Percentiles rank a stretch among this genome's conserved stretches.
phyloP scores from a whole-genome alignment of 2,113 vertebrate species.

The Cervus canadensis region DNA sequence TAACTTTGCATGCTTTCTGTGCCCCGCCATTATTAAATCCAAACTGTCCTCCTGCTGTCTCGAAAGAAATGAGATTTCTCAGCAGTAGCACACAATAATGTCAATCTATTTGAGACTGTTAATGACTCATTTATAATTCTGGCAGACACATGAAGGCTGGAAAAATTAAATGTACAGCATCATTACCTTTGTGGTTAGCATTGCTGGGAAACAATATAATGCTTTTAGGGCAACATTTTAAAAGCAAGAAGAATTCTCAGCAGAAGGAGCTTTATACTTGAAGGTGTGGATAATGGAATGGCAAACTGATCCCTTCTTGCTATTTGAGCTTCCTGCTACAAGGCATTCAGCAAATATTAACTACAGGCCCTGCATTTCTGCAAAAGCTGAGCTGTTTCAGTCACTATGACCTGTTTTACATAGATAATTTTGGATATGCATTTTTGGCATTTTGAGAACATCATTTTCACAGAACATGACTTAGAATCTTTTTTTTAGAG shows the following conservation, averaged over 20 bases:
- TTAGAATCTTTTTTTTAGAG: neutral
- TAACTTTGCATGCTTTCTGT: neutral
- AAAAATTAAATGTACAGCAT: conserved; percentile 40
- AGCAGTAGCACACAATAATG: neutral
- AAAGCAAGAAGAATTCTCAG: conserved; percentile 19
- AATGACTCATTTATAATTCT: conserved; percentile 23
- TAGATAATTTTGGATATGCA: neutral
- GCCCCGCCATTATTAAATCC: neutral
- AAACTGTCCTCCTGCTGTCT: neutral
- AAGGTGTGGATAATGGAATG: neutral
- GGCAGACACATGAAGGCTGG: neutral
- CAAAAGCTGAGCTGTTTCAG: neutral
- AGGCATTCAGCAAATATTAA: neutral
- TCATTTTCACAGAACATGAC: neutral
- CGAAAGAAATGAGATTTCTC: conserved; percentile 46
- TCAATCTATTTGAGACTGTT: conserved; percentile 30
- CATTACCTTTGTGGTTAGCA: conserved; percentile 47
- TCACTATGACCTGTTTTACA: neutral
- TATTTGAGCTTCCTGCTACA: neutral
- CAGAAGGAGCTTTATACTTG: neutral
- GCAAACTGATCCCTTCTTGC: neutral
- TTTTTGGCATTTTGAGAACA: conserved; percentile 15
- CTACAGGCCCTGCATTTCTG: neutral
- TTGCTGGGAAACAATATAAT: neutral
- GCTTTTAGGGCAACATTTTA: conserved; percentile 31